Conservation (phyloP, 2,797 vertebrate species). For the Coranthus polyacanthus region DNA sequence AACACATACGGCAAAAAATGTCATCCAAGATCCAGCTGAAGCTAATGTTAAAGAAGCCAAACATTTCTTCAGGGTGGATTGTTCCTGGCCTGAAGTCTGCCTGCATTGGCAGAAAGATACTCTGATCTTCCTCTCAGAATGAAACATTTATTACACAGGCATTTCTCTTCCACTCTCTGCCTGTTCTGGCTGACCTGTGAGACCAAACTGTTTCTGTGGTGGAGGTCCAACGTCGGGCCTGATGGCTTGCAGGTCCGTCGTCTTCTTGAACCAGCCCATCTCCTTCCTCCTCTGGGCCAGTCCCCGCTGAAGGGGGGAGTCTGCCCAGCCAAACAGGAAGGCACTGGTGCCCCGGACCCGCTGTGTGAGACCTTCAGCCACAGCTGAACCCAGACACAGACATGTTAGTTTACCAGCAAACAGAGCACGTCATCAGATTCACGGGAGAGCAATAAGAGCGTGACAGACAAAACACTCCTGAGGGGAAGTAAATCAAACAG, state of each 20-base stretch:
- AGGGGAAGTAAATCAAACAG: conserved; percentile 20
- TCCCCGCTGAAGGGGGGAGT: conserved; percentile 77
- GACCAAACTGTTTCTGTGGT: conserved; percentile 74
- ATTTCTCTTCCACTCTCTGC: background rate
- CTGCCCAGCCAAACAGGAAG: conserved; percentile 88
- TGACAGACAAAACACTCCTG: conserved; percentile 51
- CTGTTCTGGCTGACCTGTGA: conserved; percentile 81
- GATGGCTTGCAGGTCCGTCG: conserved; percentile 59
- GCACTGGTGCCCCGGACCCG: conserved; percentile 75
- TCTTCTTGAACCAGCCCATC: conserved; percentile 85
- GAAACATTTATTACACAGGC: too few species aligned
- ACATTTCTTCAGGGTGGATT: too few species aligned
- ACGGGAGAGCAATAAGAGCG: conserved; percentile 1
- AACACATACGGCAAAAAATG: too few species aligned
- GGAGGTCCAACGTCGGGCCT: conserved; percentile 77
- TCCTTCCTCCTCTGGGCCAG: conserved; percentile 86
- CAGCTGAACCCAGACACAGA: conserved; percentile 61
- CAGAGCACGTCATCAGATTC: conserved; percentile 12
- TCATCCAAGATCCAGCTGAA: too few species aligned
- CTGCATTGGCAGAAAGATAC: too few species aligned
- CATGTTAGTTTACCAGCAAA: conserved; percentile 13
- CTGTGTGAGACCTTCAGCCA: conserved; percentile 78
- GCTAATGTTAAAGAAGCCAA: too few species aligned
- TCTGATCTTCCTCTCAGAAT: too few species aligned
- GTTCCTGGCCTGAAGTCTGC: too few species aligned